Evolutionary conservation across 2,797 vertebrate genomes (phyloP), one percentile per base, ranked within the genome.

Genomic region (Sebastes jordani): DNA sequence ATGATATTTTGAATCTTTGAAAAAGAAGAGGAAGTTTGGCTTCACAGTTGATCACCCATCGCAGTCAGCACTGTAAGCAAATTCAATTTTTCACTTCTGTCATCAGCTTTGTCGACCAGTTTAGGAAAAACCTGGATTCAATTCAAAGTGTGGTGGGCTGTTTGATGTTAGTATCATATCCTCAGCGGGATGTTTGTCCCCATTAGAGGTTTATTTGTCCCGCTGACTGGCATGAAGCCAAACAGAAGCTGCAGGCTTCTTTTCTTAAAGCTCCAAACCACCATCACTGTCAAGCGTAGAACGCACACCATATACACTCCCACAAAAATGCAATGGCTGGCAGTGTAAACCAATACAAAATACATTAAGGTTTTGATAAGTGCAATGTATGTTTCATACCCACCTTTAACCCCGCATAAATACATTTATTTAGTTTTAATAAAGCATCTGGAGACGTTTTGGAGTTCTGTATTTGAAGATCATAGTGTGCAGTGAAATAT

Each of bases 171-270:
- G 77, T 30, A 76, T 64, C 78, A 54, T 78, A 85, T 85, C 82
- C 81, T 89, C 88, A 86, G 89, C 82, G 81, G 78, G 84, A 89
- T 77, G 77, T 88, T 89, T 88, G 88, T 92, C 82, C 85, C 85
- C 85, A 90, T 92, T 89, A 89, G 89, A 84, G 82, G 85, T 86
- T 66, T 88, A 86, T 87, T 88, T 85, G 86, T 89, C 81, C 85
- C 20, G 60, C 76, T 81, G 87, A 82, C 76, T 89, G 91, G 80
- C 78, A 34, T 2, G 1, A 54, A 74, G 82, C 84, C 88, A 80
- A 60, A 78, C 62, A 46, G 23, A 87, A 81, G 83, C 82, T 83
- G 71, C 76, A 63, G 84, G 81, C 79, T 30, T 79, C 64, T 72
- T 76, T 68, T 30, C 81, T 73, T 77, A 85, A 91, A 85, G 65